A percentile compares a stretch with the other conserved stretches of the same genome.
Conservation (phyloP, 2,113 vertebrate genomes). For the Eubucco bourcierii region DNA sequence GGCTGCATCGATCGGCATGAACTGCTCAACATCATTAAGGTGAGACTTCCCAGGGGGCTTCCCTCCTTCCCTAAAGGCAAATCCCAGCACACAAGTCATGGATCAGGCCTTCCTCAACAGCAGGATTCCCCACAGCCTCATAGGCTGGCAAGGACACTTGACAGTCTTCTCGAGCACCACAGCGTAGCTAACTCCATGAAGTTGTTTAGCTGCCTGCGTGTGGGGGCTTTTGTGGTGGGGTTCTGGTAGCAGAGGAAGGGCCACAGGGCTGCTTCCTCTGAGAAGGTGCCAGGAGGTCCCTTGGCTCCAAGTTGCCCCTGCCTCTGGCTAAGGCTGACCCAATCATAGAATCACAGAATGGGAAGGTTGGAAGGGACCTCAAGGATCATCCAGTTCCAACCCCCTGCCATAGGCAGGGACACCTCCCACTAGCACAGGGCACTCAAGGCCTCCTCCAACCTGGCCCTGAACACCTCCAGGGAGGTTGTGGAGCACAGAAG, state of each 20-base stretch:
- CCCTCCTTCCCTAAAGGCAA: background rate
- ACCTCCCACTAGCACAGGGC: no score
- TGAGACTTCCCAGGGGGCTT: background rate
- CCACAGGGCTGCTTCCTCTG: background rate
- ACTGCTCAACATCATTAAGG: slow-evolving; percentile 91
- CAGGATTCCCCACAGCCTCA: background rate
- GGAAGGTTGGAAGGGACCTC: no score
- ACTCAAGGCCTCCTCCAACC: no score
- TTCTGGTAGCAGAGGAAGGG: background rate
- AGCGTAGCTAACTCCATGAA: background rate
- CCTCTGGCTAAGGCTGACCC: background rate
- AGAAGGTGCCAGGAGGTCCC: background rate
- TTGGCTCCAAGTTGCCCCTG: background rate
- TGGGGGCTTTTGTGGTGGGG: no score
- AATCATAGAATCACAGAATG: no score
- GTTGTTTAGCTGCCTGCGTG: background rate
- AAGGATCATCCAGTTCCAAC: no score
- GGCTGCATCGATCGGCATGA: slow-evolving; percentile 91
- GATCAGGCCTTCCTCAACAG: background rate
- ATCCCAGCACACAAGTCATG: background rate
- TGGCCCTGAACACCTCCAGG: no score
- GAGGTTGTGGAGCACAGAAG: no score
- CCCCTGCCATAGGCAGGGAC: no score
- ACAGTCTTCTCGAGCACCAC: background rate
- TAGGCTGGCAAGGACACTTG: background rate